Evolutionary conservation across 2,113 vertebrate species (phyloP).

Genomic region (Microtus montanus): DNA sequence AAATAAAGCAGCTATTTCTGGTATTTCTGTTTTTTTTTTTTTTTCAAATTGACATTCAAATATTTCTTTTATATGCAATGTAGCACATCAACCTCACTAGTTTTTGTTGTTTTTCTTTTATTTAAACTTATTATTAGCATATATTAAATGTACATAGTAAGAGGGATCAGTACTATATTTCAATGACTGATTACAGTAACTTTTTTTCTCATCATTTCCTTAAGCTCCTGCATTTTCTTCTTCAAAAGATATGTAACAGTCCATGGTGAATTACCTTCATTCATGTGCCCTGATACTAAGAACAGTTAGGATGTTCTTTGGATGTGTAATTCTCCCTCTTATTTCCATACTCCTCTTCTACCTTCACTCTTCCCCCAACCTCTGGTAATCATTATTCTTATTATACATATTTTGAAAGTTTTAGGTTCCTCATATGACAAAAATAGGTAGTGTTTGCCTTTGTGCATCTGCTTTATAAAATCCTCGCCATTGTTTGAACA

Average conservation of each 20-base stretch:
- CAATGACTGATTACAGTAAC: not conserved
- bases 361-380: not conserved
- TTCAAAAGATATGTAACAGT: too few relatives aligned
- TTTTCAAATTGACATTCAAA: not conserved
- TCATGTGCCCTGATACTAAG: not conserved
- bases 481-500: not conserved
- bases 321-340: accelerated
- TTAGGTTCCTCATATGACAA: not conserved
- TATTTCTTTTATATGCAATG: not conserved
- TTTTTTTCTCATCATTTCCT: not conserved
- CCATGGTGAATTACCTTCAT: not conserved
- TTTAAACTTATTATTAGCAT: not conserved
- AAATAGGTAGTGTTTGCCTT: not conserved
- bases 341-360: not conserved
- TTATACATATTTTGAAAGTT: not conserved
- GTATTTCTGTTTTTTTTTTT: not conserved
- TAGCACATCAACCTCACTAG: not conserved
- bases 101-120: not conserved
- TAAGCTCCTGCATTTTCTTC: not conserved
- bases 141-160: not conserved
- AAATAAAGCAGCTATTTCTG: not conserved
- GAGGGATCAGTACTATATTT: not conserved
- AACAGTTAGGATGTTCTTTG: too few relatives aligned
- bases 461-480: not conserved
- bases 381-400: not conserved